These are phyloP conservation scores for Drosophila ambigua DNA, from an alignment of 1,140 invertebrate genomes.

Conservation along the genomic window DNA sequence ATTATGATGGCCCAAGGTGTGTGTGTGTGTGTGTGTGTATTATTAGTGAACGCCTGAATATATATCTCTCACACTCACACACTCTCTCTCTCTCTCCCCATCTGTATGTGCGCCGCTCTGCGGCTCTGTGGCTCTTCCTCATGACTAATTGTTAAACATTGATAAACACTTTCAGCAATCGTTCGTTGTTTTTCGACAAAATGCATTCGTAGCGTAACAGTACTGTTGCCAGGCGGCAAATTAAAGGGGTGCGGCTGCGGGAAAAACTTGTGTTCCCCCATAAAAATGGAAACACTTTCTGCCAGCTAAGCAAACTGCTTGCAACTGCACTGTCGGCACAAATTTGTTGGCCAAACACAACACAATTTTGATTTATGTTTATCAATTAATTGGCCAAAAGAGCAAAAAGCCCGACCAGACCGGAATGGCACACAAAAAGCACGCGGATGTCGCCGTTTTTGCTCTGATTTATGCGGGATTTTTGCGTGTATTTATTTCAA, in stretches of 20 bases:
- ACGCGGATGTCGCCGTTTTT: constrained; percentile 25
- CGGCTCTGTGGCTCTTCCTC: constrained; percentile 18
- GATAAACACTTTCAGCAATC: constrained; percentile 21
- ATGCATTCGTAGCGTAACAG: neutral
- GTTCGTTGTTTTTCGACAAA: constrained; percentile 1
- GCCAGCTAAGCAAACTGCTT: constrained; percentile 26
- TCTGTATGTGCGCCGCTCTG: constrained; percentile 12
- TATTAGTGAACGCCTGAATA: constrained; percentile 26
- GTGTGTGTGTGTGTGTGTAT: constrained; percentile 22
- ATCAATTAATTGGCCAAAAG: constrained; percentile 55
- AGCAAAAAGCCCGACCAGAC: constrained; percentile 46
- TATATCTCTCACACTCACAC: too few relatives aligned
- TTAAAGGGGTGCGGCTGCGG: neutral
- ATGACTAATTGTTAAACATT: constrained; percentile 51
- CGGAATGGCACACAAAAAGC: constrained; percentile 22
- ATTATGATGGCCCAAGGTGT: constrained; percentile 43
- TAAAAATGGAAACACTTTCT: neutral
- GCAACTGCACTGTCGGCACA: constrained; percentile 38
- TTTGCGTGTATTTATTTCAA: constrained; percentile 4
- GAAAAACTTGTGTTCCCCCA: neutral
- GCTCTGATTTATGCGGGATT: constrained; percentile 27
- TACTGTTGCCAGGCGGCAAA: constrained; percentile 29
- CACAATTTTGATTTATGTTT: constrained; percentile 60
- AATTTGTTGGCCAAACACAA: constrained; percentile 29
- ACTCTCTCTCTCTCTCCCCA: neutral